Conservation (phyloP, 2,888 invertebrate species). For the Luperina nickerlii region DNA sequence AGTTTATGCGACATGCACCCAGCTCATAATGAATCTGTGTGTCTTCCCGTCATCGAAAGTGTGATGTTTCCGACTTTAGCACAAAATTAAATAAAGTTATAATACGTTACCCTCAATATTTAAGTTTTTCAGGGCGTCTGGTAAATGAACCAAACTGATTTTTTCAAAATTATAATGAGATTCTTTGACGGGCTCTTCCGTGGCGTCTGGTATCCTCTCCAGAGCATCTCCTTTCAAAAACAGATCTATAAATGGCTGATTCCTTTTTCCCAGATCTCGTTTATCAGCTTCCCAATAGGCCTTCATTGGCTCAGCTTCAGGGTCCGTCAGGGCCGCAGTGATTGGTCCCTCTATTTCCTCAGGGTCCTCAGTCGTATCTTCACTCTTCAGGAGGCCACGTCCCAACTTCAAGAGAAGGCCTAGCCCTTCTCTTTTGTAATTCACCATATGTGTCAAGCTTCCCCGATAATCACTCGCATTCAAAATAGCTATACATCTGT, state of each 20-base stretch:
- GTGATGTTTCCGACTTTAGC: conserved; percentile 61
- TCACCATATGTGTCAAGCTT: conserved; percentile 86
- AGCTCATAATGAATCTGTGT: conserved; percentile 87
- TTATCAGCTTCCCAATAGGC: conserved; percentile 88
- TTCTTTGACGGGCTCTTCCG: conserved; percentile 84
- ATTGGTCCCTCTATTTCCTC: conserved; percentile 67
- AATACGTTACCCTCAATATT: conserved; percentile 85
- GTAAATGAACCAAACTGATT: conserved; percentile 79
- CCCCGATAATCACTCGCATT: conserved; percentile 81
- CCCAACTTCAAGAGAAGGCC: conserved; percentile 85
- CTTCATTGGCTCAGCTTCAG: conserved; percentile 83
- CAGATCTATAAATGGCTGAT: conserved; percentile 84
- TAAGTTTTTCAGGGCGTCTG: conserved; percentile 79
- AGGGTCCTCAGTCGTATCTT: conserved; percentile 75
- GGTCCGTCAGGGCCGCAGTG: conserved; percentile 62
- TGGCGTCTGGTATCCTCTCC: conserved; percentile 84
- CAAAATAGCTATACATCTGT: conserved; percentile 83
- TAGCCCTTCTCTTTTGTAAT: conserved; percentile 85
- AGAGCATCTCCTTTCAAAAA: conserved; percentile 81
- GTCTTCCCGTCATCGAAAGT: conserved; percentile 79
- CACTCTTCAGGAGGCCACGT: conserved; percentile 75
- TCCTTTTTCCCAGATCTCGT: conserved; percentile 76
- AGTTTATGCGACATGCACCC: conserved; percentile 78
- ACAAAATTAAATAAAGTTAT: conserved; percentile 70
- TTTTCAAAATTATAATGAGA: conserved; percentile 86